Conservation (phyloP, 2,113 vertebrate genomes). For the Pluvialis apricaria region DNA sequence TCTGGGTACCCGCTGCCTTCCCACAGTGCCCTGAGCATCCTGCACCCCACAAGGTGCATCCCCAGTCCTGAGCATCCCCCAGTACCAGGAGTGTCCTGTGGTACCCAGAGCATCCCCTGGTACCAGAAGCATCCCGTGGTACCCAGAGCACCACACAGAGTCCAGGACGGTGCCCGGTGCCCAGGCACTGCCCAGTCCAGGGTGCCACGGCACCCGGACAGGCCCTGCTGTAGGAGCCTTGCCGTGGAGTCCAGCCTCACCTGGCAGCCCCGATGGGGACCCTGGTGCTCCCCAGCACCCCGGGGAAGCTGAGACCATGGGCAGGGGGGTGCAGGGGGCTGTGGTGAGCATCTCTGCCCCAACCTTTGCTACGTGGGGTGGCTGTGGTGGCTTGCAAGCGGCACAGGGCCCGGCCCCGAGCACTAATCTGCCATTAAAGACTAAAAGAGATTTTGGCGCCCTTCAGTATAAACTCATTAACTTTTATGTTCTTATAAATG, state of each 20-base stretch:
- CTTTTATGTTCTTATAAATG: constrained; percentile 84
- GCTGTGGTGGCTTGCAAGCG: neutral
- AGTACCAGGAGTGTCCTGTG: neutral
- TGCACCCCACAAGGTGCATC: neutral
- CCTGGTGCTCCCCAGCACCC: rapidly evolving
- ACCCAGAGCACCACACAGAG: neutral
- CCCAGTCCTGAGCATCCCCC: rapidly evolving
- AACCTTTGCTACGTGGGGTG: rapidly evolving
- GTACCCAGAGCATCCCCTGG: neutral
- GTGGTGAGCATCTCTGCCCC: neutral
- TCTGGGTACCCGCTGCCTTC: neutral
- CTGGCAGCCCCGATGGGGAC: rapidly evolving
- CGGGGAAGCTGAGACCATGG: rapidly evolving
- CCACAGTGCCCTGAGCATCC: neutral
- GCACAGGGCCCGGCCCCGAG: constrained; percentile 39
- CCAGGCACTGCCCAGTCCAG: neutral
- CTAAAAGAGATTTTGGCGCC: constrained; percentile 75
- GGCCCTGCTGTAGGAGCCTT: neutral
- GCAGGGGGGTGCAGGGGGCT: too few species aligned
- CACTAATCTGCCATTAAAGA: constrained; percentile 80
- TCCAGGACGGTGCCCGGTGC: neutral
- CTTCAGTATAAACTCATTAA: constrained; percentile 86
- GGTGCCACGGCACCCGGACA: neutral
- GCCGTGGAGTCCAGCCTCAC: neutral
- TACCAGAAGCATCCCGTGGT: neutral